Percentiles rank a stretch among this genome's conserved stretches.
Conservation (phyloP, 2,888 invertebrate genomes). For the Conus canariensis region DNA sequence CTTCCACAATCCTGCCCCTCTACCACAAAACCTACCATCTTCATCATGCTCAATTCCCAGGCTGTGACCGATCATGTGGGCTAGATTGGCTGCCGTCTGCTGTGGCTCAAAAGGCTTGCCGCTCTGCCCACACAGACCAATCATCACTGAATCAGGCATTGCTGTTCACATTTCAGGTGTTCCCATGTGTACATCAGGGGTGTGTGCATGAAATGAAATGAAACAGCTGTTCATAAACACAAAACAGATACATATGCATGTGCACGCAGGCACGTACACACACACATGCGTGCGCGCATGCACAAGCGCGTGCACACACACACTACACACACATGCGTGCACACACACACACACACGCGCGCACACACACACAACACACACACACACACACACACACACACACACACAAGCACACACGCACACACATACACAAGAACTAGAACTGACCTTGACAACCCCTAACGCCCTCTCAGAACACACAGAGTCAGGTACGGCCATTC, state of each 20-base stretch:
- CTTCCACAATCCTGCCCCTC: too few species aligned
- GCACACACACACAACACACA: background rate
- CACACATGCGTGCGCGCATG: too few species aligned
- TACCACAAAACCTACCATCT: constrained; percentile 64
- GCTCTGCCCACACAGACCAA: constrained; percentile 80
- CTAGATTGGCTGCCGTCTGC: constrained; percentile 96
- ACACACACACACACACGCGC: background rate
- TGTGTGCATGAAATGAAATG: too few species aligned
- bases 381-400: background rate
- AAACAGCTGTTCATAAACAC: too few species aligned
- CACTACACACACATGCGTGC: too few species aligned
- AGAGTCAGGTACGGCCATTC: constrained; percentile 95
- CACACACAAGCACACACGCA: background rate
- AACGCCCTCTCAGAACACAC: constrained; percentile 96
- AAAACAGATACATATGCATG: too few species aligned
- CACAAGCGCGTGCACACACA: too few species aligned
- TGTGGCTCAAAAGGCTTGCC: constrained; percentile 95
- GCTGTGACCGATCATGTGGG: constrained; percentile 99
- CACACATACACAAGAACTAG: background rate
- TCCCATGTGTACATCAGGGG: too few species aligned
- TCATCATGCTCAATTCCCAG: constrained; percentile 98
- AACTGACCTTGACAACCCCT: constrained; percentile 84
- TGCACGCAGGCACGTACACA: too few species aligned
- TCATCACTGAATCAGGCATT: constrained; percentile 12
- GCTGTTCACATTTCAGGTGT: too few species aligned